These are phyloP conservation scores for Clusia tigrina DNA, from an alignment of 2,888 invertebrate species.

Conservation along the genomic window DNA sequence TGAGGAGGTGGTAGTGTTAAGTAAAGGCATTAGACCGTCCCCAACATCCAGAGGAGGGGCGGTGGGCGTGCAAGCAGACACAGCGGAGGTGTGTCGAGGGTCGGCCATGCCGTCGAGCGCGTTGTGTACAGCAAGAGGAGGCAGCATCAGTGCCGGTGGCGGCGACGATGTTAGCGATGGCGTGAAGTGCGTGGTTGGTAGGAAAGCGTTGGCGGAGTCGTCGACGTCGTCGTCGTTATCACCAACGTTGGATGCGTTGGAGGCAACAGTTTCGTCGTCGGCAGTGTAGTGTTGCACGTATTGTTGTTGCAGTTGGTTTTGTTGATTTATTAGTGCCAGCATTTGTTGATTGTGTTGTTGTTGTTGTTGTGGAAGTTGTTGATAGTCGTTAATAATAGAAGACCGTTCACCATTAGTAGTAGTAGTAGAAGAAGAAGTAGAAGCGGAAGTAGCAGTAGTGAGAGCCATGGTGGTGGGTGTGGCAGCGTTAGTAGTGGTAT, in stretches of 20 bases:
- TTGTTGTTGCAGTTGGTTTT: constrained; percentile 57
- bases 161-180: constrained; percentile 35
- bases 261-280: constrained; percentile 12
- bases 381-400: neutral
- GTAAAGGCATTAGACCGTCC: constrained; percentile 36
- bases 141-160: constrained; percentile 30
- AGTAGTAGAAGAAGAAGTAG: constrained; percentile 22
- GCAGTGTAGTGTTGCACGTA: constrained; percentile 40
- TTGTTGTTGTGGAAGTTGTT: neutral
- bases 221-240: constrained; percentile 23
- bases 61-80: constrained; percentile 7
- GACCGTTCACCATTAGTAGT: constrained; percentile 26
- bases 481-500: constrained; percentile 58
- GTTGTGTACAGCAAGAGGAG: constrained; percentile 32
- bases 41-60: constrained; percentile 14
- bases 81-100: too few species aligned
- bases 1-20: constrained; percentile 11
- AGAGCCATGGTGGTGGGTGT: constrained; percentile 13
- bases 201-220: constrained; percentile 25
- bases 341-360: constrained; percentile 54
- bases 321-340: constrained; percentile 57
- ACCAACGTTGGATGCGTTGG: constrained; percentile 39
- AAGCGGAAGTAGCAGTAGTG: constrained; percentile 30
- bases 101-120: constrained; percentile 31
- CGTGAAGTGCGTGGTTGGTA: constrained; percentile 15